Evolutionary conservation across 1,140 invertebrate genomes (phyloP).

Genomic region (Listronotus oregonensis): DNA sequence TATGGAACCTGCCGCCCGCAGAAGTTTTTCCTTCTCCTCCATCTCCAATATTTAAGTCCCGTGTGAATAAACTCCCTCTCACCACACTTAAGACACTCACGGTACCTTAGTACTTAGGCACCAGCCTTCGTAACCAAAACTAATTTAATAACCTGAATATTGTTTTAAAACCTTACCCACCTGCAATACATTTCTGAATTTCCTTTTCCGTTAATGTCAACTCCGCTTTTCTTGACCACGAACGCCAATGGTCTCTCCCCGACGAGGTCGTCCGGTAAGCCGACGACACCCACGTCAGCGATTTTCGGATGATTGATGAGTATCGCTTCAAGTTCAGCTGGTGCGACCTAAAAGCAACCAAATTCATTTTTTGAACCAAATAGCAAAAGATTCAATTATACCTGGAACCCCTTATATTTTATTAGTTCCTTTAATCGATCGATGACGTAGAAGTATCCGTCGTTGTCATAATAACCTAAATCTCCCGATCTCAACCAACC

Average conservation of each 20-base stretch:
- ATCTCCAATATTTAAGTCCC: too few relatives aligned
- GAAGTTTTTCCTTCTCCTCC: too few relatives aligned
- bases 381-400: conserved; percentile 39
- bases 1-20: too few relatives aligned
- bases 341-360: conserved; percentile 63
- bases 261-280: conserved; percentile 65
- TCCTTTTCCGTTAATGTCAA: conserved; percentile 58
- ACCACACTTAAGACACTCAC: too few relatives aligned
- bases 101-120: too few relatives aligned
- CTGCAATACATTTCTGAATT: conserved; percentile 58
- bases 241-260: conserved; percentile 76
- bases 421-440: conserved; percentile 90
- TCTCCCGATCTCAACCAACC: conserved; percentile 86
- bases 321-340: conserved; percentile 75
- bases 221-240: conserved; percentile 62
- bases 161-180: conserved; percentile 35
- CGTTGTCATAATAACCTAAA: conserved; percentile 76
- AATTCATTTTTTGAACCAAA: too few relatives aligned
- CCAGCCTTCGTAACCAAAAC: too few relatives aligned
- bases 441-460: conserved; percentile 75
- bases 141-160: too few relatives aligned
- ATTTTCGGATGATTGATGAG: conserved; percentile 69
- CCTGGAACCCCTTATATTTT: conserved; percentile 79
- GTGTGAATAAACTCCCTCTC: too few relatives aligned
- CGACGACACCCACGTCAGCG: conserved; percentile 73